Conservation (phyloP, 2,797 vertebrate species). For the Dallia pectoralis region DNA sequence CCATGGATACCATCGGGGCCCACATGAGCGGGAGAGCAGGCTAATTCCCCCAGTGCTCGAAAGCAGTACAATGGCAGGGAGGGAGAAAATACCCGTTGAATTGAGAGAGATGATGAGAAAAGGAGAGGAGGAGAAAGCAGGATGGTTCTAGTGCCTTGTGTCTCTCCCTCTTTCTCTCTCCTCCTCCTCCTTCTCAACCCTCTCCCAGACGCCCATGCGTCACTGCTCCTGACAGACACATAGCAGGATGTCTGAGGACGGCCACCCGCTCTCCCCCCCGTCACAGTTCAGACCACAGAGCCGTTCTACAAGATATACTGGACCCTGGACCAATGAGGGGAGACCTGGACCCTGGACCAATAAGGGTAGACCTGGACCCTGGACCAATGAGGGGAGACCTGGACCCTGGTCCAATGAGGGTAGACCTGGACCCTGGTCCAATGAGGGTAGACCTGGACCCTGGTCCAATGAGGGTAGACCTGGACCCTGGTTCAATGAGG, state of each 20-base stretch:
- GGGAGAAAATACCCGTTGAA: background rate
- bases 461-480: too few relatives aligned
- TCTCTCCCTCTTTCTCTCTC: background rate
- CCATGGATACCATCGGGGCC: conserved; percentile 13
- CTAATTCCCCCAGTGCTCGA: background rate
- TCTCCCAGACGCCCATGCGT: background rate
- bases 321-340: too few relatives aligned
- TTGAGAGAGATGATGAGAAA: background rate
- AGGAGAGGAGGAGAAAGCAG: background rate
- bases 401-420: conserved; percentile 5
- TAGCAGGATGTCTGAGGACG: background rate
- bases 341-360: conserved; percentile 2
- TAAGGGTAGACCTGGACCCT: too few relatives aligned
- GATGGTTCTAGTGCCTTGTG: background rate
- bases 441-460: conserved; percentile 9
- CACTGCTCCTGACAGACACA: background rate
- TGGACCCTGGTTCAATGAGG: too few relatives aligned
- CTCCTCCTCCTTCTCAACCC: background rate
- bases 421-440: too few relatives aligned
- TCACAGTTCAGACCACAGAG: conserved; percentile 1
- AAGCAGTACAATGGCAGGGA: background rate
- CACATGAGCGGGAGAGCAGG: background rate
- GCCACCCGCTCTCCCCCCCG: background rate
- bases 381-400: conserved; percentile 8
- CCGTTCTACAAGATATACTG: too few relatives aligned